A percentile compares a stretch with the other conserved stretches of the same genome.
These are phyloP conservation scores for Pecten maximus DNA, from an alignment of 2,888 invertebrate genomes.

Conservation along the genomic window DNA sequence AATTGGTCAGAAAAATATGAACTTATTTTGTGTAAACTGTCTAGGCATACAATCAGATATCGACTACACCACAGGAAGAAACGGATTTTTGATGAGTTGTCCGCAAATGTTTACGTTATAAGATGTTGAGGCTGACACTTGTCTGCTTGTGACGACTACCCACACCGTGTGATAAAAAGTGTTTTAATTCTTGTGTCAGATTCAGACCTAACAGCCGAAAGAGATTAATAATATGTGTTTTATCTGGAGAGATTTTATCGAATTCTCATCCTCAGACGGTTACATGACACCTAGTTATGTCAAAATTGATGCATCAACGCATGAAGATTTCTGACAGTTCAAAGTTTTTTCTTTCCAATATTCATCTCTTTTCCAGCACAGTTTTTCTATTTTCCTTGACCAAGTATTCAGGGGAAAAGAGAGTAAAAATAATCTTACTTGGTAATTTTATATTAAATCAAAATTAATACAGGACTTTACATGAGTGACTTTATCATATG, in stretches of 20 bases:
- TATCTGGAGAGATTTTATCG: not conserved
- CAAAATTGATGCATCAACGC: not conserved
- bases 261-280: not conserved
- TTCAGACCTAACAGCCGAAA: not conserved
- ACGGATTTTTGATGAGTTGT: not conserved
- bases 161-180: not conserved
- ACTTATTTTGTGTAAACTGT: constrained; percentile 11
- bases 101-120: not conserved
- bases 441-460: no score
- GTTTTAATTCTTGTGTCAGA: not conserved
- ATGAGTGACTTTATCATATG: no score
- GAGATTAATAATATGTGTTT: not conserved
- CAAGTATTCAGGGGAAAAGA: no score
- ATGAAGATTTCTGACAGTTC: not conserved
- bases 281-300: not conserved
- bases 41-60: not conserved
- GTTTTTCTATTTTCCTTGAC: no score
- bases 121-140: not conserved
- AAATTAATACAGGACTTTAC: no score
- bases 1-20: constrained; percentile 13
- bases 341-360: no score
- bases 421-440: no score
- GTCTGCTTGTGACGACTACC: not conserved
- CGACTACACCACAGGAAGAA: not conserved
- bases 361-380: no score